phyloP scores from a whole-genome alignment of 2,888 invertebrate genomes.

The Bombylius discolor region DNA sequence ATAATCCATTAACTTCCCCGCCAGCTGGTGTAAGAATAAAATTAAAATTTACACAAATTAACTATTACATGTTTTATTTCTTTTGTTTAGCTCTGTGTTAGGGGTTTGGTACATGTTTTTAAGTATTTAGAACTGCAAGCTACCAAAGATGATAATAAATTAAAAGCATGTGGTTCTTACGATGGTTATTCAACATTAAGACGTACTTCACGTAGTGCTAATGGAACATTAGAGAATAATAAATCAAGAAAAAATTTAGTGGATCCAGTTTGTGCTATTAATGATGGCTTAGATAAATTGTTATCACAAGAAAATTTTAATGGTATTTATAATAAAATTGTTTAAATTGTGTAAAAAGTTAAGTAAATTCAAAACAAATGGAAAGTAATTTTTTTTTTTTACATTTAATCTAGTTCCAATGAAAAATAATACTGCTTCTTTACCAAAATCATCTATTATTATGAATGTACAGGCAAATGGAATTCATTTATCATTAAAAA shows the following conservation, averaged over 20 bases:
- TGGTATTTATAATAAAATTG: slow-evolving; percentile 23
- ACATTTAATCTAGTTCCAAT: not conserved
- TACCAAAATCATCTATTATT: not conserved
- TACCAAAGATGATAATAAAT: slow-evolving; percentile 45
- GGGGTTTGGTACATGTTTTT: slow-evolving; percentile 89
- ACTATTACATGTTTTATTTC: not conserved
- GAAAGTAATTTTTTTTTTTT: too few relatives aligned
- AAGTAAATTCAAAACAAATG: too few relatives aligned
- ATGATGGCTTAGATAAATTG: slow-evolving; percentile 67
- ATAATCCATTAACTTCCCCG: slow-evolving; percentile 84
- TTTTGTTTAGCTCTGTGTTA: slow-evolving; percentile 60
- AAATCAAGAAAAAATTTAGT: slow-evolving; percentile 50
- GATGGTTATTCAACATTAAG: slow-evolving; percentile 35
- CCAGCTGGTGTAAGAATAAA: slow-evolving; percentile 70
- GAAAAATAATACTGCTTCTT: not conserved
- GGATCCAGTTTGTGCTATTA: slow-evolving; percentile 82
- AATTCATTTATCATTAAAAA: not conserved
- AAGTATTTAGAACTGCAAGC: slow-evolving; percentile 87
- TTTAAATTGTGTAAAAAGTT: too few relatives aligned
- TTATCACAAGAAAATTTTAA: slow-evolving; percentile 64
- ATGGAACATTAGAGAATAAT: slow-evolving; percentile 20
- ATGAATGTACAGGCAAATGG: not conserved
- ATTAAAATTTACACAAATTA: too few relatives aligned
- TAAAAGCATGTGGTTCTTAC: slow-evolving; percentile 25
- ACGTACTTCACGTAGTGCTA: slow-evolving; percentile 29